Evolutionary conservation across 1,140 invertebrate species (phyloP), one percentile per base, ranked within the genome.

Genomic region (Zaprionus lachaisei): DNA sequence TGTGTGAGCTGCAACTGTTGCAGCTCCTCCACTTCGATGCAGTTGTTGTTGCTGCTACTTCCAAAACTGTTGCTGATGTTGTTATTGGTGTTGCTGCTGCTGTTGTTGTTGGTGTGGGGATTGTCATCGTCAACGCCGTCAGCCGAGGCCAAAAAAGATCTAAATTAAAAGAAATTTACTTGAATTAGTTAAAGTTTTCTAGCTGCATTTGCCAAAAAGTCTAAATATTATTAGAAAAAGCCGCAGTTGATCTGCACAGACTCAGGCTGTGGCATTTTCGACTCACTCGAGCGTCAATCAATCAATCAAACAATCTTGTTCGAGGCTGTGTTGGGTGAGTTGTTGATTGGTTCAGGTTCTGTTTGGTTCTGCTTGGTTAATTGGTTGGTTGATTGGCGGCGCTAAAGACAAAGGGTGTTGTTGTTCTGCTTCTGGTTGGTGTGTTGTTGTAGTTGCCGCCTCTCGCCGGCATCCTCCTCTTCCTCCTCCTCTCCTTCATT

Each of bases 141-240:
- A 75, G 67, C 90, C 89, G 84, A 90, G 85, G 90, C 84, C 80
- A 91, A 72, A 69, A 91, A 90, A 77, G 89, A 91, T 91, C 89
- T 91, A 68, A 22, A 63, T 7, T 28, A 24, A 24, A 67, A 17
- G n/a, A 28, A 41, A 70, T 56, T 1, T 44, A 2, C 34, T 31
- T 49, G n/a, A n/a, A 41, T 74, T 72, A 79, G 38, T 49, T 47
- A 54, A 15, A 9, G 31, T 44, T 54, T 14, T 34, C 5, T 11
- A 17, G 1, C 20, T 17, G 31, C 15, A 26, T 47, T 17, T 17
- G 7, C 62, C 1, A 60, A 66, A 7, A 58, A 9, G 28, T 28
- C 22, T 26, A 12, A 55, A 54, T 34, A 37, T 58, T 61, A 4
- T 34, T 49, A 51, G 12, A 38, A 60, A 20, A 72, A 74, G 63